phyloP scores from a whole-genome alignment of 35 echinoderm and acorn worm genomes.

The Apostichopus japonicus region DNA sequence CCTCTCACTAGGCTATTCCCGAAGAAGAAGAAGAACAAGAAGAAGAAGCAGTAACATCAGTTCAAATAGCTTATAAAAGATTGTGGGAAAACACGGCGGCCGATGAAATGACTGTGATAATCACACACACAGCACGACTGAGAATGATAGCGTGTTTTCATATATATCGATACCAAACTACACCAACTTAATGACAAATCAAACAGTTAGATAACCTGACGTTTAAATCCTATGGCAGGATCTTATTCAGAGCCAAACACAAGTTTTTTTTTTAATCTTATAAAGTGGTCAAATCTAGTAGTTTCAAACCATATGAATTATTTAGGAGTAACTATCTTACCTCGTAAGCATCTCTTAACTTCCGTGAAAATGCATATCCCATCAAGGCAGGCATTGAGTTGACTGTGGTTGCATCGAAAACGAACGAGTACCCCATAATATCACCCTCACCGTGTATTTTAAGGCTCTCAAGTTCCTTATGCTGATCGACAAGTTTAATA shows the following conservation, averaged over 20 bases:
- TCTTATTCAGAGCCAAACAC: too few species aligned
- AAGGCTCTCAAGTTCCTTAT: slow-evolving; percentile 8
- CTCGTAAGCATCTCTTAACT: slow-evolving; percentile 38
- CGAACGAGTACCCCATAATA: slow-evolving; percentile 39
- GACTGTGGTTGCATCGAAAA: slow-evolving; percentile 58
- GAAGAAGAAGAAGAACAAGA: background rate
- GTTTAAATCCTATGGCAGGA: too few species aligned
- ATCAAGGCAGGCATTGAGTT: slow-evolving; percentile 47
- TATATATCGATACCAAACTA: too few species aligned
- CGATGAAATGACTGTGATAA: background rate
- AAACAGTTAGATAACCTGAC: too few species aligned
- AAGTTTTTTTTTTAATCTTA: too few species aligned
- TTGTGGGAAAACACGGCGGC: background rate
- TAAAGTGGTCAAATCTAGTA: too few species aligned
- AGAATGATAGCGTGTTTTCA: too few species aligned
- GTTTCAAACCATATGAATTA: too few species aligned
- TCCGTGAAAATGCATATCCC: slow-evolving; percentile 41
- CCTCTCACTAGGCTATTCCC: slow-evolving; percentile 29
- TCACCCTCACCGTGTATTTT: slow-evolving; percentile 42
- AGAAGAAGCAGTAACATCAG: background rate
- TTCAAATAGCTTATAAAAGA: background rate
- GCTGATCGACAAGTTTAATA: slow-evolving; percentile 45
- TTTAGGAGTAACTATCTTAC: background rate
- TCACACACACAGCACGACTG: background rate
- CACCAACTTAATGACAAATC: too few species aligned